These are phyloP conservation scores for Polypterus senegalus DNA, from an alignment of 2,113 vertebrate species.

Conservation along the genomic window DNA sequence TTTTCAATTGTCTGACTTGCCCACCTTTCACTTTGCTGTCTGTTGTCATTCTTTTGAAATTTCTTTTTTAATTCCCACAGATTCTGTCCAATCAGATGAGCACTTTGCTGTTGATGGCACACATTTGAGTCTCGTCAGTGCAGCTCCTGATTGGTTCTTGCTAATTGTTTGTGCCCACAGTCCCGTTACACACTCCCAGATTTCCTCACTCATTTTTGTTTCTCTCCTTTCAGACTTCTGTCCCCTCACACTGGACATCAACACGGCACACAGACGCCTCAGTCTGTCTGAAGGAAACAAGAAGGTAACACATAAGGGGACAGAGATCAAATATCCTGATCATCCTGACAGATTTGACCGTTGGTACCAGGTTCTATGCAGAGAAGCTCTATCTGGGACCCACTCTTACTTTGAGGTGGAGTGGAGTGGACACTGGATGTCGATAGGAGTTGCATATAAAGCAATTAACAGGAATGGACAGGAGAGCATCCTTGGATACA, in stretches of 20 bases:
- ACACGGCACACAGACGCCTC: slow-evolving; percentile 18
- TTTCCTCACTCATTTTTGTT: background rate
- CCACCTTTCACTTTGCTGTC: no score
- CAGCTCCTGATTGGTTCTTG: no score
- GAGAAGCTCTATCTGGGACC: slow-evolving; percentile 22
- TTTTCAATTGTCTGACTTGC: no score
- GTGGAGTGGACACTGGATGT: slow-evolving; percentile 22
- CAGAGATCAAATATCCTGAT: slow-evolving; percentile 15
- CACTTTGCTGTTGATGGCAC: no score
- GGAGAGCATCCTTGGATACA: slow-evolving; percentile 43
- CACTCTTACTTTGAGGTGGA: slow-evolving; percentile 53
- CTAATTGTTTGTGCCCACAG: no score
- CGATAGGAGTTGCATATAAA: no score
- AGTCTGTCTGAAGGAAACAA: slow-evolving; percentile 11
- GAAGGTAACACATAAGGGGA: background rate
- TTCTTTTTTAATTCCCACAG: no score
- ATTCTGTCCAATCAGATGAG: no score
- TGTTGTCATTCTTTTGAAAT: no score
- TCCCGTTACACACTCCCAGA: background rate
- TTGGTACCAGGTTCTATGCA: slow-evolving; percentile 55
- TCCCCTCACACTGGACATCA: slow-evolving; percentile 14
- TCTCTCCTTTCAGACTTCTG: slow-evolving; percentile 12
- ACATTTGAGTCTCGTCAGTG: no score
- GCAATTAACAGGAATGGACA: slow-evolving; percentile 19
- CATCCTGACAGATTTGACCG: slow-evolving; percentile 35